Evolutionary conservation across 2,797 vertebrate species (phyloP).

Genomic region (Liasis olivaceus): DNA sequence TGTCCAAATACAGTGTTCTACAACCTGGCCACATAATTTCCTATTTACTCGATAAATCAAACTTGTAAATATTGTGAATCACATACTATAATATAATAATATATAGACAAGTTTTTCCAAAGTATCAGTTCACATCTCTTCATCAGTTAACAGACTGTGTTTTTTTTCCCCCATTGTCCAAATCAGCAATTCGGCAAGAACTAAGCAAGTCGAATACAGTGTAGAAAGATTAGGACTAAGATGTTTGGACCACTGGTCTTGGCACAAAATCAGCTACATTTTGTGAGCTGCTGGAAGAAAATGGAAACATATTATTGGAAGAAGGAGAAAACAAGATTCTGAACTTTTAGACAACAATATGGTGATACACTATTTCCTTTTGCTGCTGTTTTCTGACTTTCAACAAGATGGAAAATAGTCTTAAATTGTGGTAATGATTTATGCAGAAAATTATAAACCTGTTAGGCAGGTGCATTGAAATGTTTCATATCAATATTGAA

Average conservation of each 20-base stretch:
- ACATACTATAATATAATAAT: background rate
- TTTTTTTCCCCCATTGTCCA: background rate
- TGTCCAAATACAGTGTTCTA: background rate
- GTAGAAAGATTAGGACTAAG: slow-evolving; percentile 77
- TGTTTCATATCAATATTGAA: slow-evolving; percentile 76
- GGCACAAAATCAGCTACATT: slow-evolving; percentile 76
- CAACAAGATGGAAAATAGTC: slow-evolving; percentile 77
- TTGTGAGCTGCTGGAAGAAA: slow-evolving; percentile 77
- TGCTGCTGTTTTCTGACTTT: slow-evolving; percentile 76
- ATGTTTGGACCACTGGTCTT: slow-evolving; percentile 73
- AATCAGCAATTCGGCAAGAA: slow-evolving; percentile 94
- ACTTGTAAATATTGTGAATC: background rate
- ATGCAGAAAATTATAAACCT: slow-evolving; percentile 82
- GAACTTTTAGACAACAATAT: slow-evolving; percentile 71
- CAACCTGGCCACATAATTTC: background rate
- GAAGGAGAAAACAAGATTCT: slow-evolving; percentile 71
- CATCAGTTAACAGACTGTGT: background rate
- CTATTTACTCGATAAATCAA: background rate
- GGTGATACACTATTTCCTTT: slow-evolving; percentile 73
- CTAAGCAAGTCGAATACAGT: slow-evolving; percentile 92
- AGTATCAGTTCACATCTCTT: background rate
- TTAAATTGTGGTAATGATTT: slow-evolving; percentile 78
- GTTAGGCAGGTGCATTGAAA: slow-evolving; percentile 72
- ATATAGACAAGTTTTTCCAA: background rate
- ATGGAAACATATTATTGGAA: slow-evolving; percentile 69